phyloP scores from a whole-genome alignment of 35 echinoderm and acorn worm species.

The Heliocidaris tuberculata region DNA sequence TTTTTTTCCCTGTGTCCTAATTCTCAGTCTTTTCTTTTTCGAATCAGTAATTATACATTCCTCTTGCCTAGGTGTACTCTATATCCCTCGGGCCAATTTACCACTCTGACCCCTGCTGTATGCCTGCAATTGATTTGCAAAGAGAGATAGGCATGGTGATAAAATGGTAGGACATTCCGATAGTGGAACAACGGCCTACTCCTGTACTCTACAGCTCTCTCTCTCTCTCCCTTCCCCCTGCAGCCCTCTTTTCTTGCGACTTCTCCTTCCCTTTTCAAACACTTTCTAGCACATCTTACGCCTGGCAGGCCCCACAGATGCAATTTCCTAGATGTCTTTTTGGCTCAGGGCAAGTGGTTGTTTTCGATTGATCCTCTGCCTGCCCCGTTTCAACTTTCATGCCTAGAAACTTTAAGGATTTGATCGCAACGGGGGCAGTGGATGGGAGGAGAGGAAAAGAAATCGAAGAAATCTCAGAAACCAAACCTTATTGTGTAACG shows the following conservation, averaged over 20 bases:
- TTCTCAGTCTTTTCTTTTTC: not conserved
- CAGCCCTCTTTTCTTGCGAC: not conserved
- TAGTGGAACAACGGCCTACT: not conserved
- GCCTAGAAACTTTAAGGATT: conserved; percentile 10
- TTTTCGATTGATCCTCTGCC: conserved; percentile 41
- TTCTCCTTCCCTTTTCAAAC: conserved; percentile 3
- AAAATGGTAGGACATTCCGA: conserved; percentile 35
- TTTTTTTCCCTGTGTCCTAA: conserved; percentile 25
- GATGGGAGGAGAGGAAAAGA: conserved; percentile 18
- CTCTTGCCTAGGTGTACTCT: not conserved
- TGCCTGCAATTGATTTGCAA: conserved; percentile 36
- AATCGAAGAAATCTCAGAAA: not conserved
- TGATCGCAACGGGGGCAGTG: not conserved
- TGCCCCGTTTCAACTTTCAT: conserved; percentile 49
- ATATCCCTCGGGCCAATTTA: conserved; percentile 17
- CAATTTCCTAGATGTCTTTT: conserved; percentile 56
- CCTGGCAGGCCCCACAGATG: conserved; percentile 25
- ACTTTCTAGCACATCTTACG: not conserved
- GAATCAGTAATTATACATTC: conserved; percentile 35
- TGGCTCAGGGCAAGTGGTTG: conserved; percentile 44
- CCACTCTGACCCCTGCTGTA: conserved; percentile 33
- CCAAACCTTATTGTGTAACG: not conserved
- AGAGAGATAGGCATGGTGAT: not conserved
- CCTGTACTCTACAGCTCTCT: not conserved
- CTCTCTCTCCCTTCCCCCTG: not conserved